Evolutionary conservation across 2,797 vertebrate genomes (phyloP), one percentile per base, ranked within the genome.

Genomic region (Molossus alvarezi): DNA sequence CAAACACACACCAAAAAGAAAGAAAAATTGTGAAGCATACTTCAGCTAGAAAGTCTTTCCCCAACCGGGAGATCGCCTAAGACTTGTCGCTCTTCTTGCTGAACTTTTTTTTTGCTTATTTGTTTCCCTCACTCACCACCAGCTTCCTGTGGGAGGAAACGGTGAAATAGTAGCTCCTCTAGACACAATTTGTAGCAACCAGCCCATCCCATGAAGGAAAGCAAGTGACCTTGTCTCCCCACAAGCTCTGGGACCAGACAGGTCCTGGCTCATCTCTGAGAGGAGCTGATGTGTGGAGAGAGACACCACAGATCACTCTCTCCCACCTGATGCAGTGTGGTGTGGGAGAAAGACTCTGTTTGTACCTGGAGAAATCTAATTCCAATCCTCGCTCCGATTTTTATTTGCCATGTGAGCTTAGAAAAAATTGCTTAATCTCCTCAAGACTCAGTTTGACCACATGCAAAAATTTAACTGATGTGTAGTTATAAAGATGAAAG

Each of bases 341-440:
- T 14, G 1, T 51, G 57, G 64, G 13, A 3, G 9, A 65, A 53
- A 94, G 73, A 57, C 48, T 79, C 27, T 72, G 67, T 94, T 65
- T 58, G 53, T 65, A 60, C 9, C 14, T 7, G 51, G n/a, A 17
- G 55, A 57, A 55, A 79, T 45, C 33, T 33, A 64, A 18, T 75
- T 87, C 84, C 58, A 92, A 87, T 67, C 12, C 45, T 77, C 33
- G 9, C n/a, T 93, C 79, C 90, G 48, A 88, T 20, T 58, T 27
- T 80, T 64, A 51, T 18, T 17, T 57, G 33, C 12, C 53, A 3
- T 58, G 3, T 55, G 45, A 93, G 6, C 1, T 73, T 86, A 75
- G 29, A 23, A 37, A 37, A 72, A 91, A 62, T 80, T 41, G 67
- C 37, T 85, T 76, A 29, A 62, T 55, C 76, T 33, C 12, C 12